These are phyloP conservation scores for Erpornis zantholeuca DNA, from an alignment of 2,113 vertebrate species.

Conservation along the genomic window DNA sequence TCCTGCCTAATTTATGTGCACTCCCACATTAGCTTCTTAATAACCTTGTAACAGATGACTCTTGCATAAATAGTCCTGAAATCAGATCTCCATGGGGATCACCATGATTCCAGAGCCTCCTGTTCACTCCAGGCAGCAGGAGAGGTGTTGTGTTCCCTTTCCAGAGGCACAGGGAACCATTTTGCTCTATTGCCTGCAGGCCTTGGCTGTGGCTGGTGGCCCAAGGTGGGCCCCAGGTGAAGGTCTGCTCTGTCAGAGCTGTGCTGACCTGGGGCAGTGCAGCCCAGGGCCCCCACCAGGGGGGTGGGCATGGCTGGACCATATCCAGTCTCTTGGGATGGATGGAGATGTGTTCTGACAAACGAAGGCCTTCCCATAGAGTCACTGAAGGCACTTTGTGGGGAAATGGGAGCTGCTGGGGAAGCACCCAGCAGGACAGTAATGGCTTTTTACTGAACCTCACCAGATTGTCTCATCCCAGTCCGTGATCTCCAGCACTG, in stretches of 20 bases:
- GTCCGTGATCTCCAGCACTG: background rate
- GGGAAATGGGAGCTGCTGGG: background rate
- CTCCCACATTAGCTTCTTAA: background rate
- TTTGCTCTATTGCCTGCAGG: accelerated
- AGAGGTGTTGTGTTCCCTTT: accelerated
- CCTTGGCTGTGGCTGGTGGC: background rate
- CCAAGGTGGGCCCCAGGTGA: background rate
- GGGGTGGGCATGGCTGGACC: accelerated
- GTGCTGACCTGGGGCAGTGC: background rate
- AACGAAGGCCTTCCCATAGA: accelerated
- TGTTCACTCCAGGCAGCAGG: background rate
- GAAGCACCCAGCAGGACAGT: background rate
- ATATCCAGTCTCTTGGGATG: background rate
- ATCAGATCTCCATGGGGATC: background rate
- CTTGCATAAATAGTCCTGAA: background rate
- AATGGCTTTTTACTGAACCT: background rate
- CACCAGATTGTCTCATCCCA: background rate
- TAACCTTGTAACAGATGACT: background rate
- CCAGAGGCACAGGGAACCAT: background rate
- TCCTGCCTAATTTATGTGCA: background rate
- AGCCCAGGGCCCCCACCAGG: background rate
- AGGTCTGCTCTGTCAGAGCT: background rate
- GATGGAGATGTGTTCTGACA: background rate
- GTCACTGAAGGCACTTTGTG: background rate
- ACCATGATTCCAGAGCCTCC: background rate